phyloP scores from a whole-genome alignment of 2,888 invertebrate genomes.

The Pyralis farinalis region DNA sequence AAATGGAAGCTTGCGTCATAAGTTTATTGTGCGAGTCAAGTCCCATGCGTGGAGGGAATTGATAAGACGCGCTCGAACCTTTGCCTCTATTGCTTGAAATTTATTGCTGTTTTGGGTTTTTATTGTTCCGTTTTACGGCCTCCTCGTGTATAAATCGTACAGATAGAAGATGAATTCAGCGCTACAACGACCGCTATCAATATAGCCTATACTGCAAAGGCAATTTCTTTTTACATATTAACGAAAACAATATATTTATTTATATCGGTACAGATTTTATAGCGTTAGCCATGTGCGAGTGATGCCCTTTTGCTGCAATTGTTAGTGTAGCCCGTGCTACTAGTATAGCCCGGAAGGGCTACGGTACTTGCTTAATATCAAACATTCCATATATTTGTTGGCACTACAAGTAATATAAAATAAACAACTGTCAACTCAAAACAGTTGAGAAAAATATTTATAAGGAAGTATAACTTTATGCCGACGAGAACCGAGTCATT shows the following conservation, averaged over 20 bases:
- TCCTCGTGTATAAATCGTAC: constrained; percentile 77
- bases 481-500: constrained; percentile 19
- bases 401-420: no score
- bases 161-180: constrained; percentile 78
- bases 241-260: constrained; percentile 18
- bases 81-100: constrained; percentile 80
- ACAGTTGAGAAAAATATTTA: constrained; percentile 10
- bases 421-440: neutral
- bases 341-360: no score
- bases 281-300: no score
- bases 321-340: no score
- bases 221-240: constrained; percentile 46
- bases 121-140: constrained; percentile 82
- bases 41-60: constrained; percentile 74
- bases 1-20: constrained; percentile 60
- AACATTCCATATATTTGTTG: no score
- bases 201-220: constrained; percentile 53
- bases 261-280: no score
- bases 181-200: constrained; percentile 67
- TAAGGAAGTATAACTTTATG: constrained; percentile 7
- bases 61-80: constrained; percentile 79
- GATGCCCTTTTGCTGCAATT: no score
- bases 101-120: constrained; percentile 83
- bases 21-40: constrained; percentile 71
- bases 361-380: no score